A percentile compares a stretch with the other conserved stretches of the same genome.
Evolutionary conservation across 2,797 vertebrate genomes (phyloP).

Genomic region (Selene dorsalis): DNA sequence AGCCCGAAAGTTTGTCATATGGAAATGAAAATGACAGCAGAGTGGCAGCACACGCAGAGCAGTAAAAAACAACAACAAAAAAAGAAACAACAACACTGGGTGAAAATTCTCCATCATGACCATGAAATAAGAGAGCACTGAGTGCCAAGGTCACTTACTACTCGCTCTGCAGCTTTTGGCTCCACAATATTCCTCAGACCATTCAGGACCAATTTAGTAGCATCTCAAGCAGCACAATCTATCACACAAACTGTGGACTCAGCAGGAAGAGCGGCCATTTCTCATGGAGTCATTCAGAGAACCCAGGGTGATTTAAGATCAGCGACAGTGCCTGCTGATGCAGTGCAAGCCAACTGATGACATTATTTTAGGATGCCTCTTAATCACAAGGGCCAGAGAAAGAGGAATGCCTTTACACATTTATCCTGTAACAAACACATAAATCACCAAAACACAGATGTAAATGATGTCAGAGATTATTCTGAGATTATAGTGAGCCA

Average conservation of each 20-base stretch:
- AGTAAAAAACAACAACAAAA: constrained; percentile 15
- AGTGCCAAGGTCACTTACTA: constrained; percentile 61
- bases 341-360: constrained; percentile 65
- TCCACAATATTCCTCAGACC: constrained; percentile 50
- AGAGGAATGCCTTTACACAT: constrained; percentile 50
- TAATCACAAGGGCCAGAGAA: constrained; percentile 60
- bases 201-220: constrained; percentile 70
- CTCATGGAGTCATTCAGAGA: constrained; percentile 69
- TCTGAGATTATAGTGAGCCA: background rate
- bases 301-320: constrained; percentile 73
- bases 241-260: constrained; percentile 79
- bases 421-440: constrained; percentile 48
- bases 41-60: constrained; percentile 22
- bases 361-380: constrained; percentile 72
- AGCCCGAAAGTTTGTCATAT: constrained; percentile 9
- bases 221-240: constrained; percentile 76
- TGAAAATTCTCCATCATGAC: constrained; percentile 37
- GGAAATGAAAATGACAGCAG: constrained; percentile 45
- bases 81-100: background rate
- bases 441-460: constrained; percentile 39
- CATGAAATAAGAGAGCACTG: constrained; percentile 45
- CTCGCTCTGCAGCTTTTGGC: constrained; percentile 55
- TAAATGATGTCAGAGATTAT: constrained; percentile 11
- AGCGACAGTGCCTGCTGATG: constrained; percentile 65
- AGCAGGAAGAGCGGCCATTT: constrained; percentile 74